Conservation (phyloP, 2,888 invertebrate genomes). For the Athetis lepigone region DNA sequence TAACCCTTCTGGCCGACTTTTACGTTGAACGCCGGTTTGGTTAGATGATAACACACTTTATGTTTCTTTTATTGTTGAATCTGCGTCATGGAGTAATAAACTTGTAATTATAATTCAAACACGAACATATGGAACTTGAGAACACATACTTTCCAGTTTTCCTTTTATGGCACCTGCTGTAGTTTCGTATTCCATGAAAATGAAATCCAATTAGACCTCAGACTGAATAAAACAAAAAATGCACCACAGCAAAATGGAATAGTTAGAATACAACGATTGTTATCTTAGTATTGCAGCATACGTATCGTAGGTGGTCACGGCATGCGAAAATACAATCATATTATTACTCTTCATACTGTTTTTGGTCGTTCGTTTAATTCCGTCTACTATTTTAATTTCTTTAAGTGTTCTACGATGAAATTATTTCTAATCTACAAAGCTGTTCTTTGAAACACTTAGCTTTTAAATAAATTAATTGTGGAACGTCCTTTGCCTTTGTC, state of each 20-base stretch:
- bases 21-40: slow-evolving; percentile 8
- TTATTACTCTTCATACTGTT: slow-evolving; percentile 43
- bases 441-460: slow-evolving; percentile 30
- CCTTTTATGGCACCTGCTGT: slow-evolving; percentile 1
- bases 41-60: slow-evolving; percentile 20
- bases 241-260: slow-evolving; percentile 1
- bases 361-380: slow-evolving; percentile 39
- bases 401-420: slow-evolving; percentile 48
- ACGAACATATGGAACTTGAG: neutral
- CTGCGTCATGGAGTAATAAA: slow-evolving; percentile 2
- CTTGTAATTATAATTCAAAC: slow-evolving; percentile 17
- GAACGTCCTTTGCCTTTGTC: slow-evolving; percentile 23
- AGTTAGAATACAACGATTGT: slow-evolving; percentile 29
- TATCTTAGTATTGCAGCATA: slow-evolving; percentile 40
- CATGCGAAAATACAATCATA: slow-evolving; percentile 58
- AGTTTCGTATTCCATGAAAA: slow-evolving; percentile 25
- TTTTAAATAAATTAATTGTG: slow-evolving; percentile 48
- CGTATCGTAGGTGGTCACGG: slow-evolving; percentile 46
- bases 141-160: neutral
- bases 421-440: slow-evolving; percentile 36
- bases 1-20: slow-evolving; percentile 27
- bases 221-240: slow-evolving; percentile 12
- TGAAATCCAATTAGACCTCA: slow-evolving; percentile 7
- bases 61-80: slow-evolving; percentile 33
- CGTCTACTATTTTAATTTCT: slow-evolving; percentile 47